Percentiles rank a stretch among this genome's conserved stretches.
Evolutionary conservation across 2,113 vertebrate genomes (phyloP).

Genomic region (Vimba vimba): DNA sequence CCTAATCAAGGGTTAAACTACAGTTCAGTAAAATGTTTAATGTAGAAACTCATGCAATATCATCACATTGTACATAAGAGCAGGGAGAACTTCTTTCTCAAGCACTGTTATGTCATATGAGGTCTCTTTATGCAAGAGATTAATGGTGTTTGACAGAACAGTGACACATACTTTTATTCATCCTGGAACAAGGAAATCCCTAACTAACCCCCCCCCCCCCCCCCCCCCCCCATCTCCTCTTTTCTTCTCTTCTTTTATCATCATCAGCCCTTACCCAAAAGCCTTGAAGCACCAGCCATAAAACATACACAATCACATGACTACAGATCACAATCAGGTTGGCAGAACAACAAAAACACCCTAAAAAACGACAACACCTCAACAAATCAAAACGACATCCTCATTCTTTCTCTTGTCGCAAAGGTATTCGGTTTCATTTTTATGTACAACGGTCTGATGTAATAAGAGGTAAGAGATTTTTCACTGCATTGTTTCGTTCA

Average conservation of each 20-base stretch:
- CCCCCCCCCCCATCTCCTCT: not conserved
- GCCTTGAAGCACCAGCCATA: slow-evolving; percentile 21
- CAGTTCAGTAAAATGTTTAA: not conserved
- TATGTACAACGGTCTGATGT: not conserved
- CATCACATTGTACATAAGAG: not conserved
- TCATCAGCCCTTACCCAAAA: slow-evolving; percentile 41
- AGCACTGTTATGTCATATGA: slow-evolving; percentile 35
- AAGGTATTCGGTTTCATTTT: not conserved
- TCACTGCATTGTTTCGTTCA: not conserved
- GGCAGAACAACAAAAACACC: slow-evolving; percentile 1
- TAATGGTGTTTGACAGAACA: slow-evolving; percentile 40
- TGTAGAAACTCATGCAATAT: not conserved
- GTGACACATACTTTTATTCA: slow-evolving; percentile 46
- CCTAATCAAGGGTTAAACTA: not conserved
- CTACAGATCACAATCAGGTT: slow-evolving; percentile 4
- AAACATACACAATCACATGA: slow-evolving; percentile 35
- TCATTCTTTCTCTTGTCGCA: not conserved
- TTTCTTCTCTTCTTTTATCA: slow-evolving; percentile 32
- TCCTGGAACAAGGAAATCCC: slow-evolving; percentile 44
- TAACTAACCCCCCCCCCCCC: not conserved
- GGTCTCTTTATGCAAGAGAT: slow-evolving; percentile 20
- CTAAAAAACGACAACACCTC: not conserved
- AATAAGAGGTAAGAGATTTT: not conserved
- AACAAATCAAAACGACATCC: slow-evolving; percentile 30
- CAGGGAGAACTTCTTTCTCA: slow-evolving; percentile 15